Conservation (phyloP, 1,140 invertebrate genomes). For the Cepaea nemoralis region DNA sequence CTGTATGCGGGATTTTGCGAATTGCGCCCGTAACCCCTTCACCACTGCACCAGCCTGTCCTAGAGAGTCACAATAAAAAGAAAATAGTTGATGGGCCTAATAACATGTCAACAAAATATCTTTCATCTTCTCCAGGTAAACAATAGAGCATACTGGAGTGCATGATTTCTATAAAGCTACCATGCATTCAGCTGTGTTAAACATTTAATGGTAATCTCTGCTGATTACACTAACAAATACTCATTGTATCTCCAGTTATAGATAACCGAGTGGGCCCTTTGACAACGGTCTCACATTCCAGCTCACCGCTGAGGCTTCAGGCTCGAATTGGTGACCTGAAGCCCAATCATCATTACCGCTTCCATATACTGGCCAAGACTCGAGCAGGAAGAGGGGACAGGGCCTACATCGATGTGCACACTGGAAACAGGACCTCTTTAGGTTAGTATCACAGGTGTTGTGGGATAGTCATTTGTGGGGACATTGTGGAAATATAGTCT, state of each 20-base stretch:
- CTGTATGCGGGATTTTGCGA: too few species aligned
- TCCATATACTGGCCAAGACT: constrained; percentile 2
- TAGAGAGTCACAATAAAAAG: too few species aligned
- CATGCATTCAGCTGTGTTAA: too few species aligned
- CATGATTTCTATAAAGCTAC: too few species aligned
- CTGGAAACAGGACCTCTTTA: neutral
- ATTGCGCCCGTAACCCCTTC: too few species aligned
- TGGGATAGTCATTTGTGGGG: neutral
- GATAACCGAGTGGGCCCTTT: constrained; percentile 4
- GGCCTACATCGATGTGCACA: constrained; percentile 12
- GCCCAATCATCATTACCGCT: neutral
- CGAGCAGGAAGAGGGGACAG: neutral
- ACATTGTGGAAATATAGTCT: neutral
- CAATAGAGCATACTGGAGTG: too few species aligned
- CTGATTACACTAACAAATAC: too few species aligned
- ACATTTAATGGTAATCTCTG: too few species aligned
- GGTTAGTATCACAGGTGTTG: neutral
- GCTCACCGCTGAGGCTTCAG: neutral
- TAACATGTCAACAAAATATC: too few species aligned
- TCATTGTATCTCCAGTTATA: constrained; percentile 4
- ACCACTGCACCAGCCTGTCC: too few species aligned
- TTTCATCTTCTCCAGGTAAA: too few species aligned
- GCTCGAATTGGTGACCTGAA: constrained; percentile 8
- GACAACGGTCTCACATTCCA: neutral
- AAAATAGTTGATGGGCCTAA: too few species aligned